Conservation (phyloP, 1,140 invertebrate species). For the Drosophila funebris region DNA sequence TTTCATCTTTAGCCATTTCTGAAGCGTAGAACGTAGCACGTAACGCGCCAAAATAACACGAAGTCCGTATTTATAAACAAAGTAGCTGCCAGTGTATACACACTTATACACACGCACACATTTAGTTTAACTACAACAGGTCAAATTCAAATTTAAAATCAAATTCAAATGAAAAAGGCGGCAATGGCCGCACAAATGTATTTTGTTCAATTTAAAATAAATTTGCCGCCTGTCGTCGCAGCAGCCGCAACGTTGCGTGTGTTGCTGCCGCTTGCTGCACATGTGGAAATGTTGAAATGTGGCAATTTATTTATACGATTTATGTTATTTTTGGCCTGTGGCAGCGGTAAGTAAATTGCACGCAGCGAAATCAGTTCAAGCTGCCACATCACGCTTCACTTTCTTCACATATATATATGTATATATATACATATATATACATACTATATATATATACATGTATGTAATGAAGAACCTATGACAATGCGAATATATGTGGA, state of each 20-base stretch:
- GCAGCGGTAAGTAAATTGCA: slow-evolving; percentile 39
- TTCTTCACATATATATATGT: not conserved
- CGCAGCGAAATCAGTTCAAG: slow-evolving; percentile 46
- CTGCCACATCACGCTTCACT: slow-evolving; percentile 20
- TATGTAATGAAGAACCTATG: slow-evolving; percentile 29
- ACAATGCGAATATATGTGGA: slow-evolving; percentile 23
- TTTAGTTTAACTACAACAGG: slow-evolving; percentile 37
- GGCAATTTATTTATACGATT: slow-evolving; percentile 52
- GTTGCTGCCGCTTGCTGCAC: slow-evolving; percentile 25
- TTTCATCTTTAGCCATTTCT: slow-evolving; percentile 49
- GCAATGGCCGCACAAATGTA: slow-evolving; percentile 19
- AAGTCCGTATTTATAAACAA: slow-evolving; percentile 59
- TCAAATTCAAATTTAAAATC: slow-evolving; percentile 30
- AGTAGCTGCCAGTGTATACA: slow-evolving; percentile 44
- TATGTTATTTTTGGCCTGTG: slow-evolving; percentile 43
- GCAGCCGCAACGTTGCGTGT: slow-evolving; percentile 36
- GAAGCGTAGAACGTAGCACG: slow-evolving; percentile 41
- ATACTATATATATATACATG: not conserved
- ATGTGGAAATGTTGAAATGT: slow-evolving; percentile 47
- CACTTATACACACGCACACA: slow-evolving; percentile 1
- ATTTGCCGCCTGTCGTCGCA: slow-evolving; percentile 40
- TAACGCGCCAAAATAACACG: slow-evolving; percentile 48
- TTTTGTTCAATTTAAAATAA: slow-evolving; percentile 37
- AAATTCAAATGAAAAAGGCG: slow-evolving; percentile 5
- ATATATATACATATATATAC: not conserved